Evolutionary conservation across 2,113 vertebrate species (phyloP), one percentile per base, ranked within the genome.

Genomic region (Desmodus rotundus): DNA sequence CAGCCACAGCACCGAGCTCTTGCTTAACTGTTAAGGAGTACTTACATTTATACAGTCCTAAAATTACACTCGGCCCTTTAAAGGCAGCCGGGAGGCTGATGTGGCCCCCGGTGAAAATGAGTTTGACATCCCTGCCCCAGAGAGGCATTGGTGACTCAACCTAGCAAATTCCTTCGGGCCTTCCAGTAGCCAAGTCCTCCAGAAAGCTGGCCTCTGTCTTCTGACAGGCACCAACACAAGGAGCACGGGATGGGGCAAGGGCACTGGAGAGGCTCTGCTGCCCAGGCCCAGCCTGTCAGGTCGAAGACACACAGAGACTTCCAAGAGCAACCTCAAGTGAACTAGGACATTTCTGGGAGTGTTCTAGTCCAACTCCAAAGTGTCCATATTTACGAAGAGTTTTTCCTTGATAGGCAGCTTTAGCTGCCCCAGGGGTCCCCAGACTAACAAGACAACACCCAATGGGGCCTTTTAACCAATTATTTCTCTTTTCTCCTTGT

Each of bases 141-240:
- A 58, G 43, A 54, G 70, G 54, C 26, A 12, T 0, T 14, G 43
- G 68, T 4, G 72, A 70, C 4, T 8, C 24, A 31, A 41, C 7
- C 26, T 2, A 0, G 81, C 67, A 31, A 20, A 14, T 10, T 0
- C 72, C 16, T 13, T 7, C 0, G 2, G 0, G 8, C 20, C 24
- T 58, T 36, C 58, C 11, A 2, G 1, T 0, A 24, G 52, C 54
- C 24, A 15, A n/a, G 9, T 14, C 14, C 28, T 22, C 28, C 4
- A 1, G 11, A 15, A 15, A 20, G 20, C 10, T 17, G 0, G 9
- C 45, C 31, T 24, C 28, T 43, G 83, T 10, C 67, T 54, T 92
- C 47, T 0, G 0, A 2, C 31, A 10, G 0, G 15, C 19, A 3
- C 12, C 13, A 7, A 45, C 11, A 1, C 11, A 0, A 76, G 19